phyloP scores from a whole-genome alignment of 1,140 invertebrate species.

The Polypedilum vanderplanki region DNA sequence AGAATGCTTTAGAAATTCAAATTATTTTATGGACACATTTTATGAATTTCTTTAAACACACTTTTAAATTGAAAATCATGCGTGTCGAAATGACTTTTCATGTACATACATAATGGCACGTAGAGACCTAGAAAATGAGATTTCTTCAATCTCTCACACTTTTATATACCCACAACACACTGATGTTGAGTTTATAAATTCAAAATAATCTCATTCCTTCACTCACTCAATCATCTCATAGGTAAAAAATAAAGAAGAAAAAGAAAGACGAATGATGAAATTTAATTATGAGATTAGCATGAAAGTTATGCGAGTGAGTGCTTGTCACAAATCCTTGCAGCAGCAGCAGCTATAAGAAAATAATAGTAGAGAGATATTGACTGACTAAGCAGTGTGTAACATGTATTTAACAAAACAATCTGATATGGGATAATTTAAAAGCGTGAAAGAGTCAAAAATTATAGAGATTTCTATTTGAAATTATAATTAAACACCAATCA shows the following conservation, averaged over 20 bases:
- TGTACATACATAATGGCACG: slow-evolving; percentile 24
- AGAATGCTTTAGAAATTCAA: slow-evolving; percentile 13
- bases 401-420: slow-evolving; percentile 5
- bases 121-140: slow-evolving; percentile 10
- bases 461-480: neutral
- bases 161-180: neutral
- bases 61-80: slow-evolving; percentile 27
- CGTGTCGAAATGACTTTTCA: slow-evolving; percentile 28
- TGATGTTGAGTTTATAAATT: neutral
- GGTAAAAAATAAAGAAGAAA: too few species aligned
- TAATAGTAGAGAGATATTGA: neutral
- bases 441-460: neutral
- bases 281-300: slow-evolving; percentile 10
- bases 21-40: slow-evolving; percentile 19
- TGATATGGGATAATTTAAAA: slow-evolving; percentile 3
- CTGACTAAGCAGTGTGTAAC: neutral
- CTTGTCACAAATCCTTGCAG: neutral
- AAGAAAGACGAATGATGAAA: neutral
- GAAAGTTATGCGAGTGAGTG: neutral
- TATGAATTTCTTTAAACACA: slow-evolving; percentile 19
- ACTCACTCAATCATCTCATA: neutral
- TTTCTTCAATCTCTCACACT: slow-evolving; percentile 8
- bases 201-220: neutral
- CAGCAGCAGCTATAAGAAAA: neutral
- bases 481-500: slow-evolving; percentile 7